phyloP scores from a whole-genome alignment of 2,113 vertebrate species.

The Malurus alboscapulatus region DNA sequence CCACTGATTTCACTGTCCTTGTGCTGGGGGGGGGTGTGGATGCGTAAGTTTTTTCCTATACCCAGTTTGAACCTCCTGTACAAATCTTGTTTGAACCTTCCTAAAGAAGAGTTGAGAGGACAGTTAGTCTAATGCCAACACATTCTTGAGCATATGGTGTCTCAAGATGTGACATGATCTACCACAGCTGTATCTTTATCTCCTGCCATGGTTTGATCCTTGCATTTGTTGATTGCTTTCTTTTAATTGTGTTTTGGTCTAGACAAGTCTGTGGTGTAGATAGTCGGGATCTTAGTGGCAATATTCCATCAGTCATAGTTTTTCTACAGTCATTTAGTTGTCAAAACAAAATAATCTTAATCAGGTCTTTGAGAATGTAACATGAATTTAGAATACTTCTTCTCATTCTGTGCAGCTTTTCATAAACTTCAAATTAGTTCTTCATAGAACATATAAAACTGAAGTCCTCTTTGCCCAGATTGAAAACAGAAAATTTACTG shows the following conservation, averaged over 20 bases:
- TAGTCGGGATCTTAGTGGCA: not conserved
- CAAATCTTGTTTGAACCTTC: not conserved
- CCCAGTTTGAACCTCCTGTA: not conserved
- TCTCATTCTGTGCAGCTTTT: not conserved
- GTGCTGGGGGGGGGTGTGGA: fast-evolving
- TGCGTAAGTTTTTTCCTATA: not conserved
- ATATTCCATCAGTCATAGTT: not conserved
- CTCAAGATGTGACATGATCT: not conserved
- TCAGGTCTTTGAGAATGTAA: not conserved
- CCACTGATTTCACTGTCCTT: not conserved
- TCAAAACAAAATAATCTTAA: not conserved
- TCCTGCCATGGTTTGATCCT: not conserved
- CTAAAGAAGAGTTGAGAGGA: not conserved
- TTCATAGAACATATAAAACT: not conserved
- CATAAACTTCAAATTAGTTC: not conserved
- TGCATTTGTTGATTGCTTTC: not conserved
- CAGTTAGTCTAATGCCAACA: not conserved
- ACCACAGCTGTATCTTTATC: not conserved
- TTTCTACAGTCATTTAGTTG: not conserved
- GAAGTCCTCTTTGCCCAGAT: not conserved
- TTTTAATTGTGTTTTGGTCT: not conserved
- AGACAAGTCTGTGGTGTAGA: not conserved
- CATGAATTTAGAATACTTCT: not conserved
- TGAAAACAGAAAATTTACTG: not conserved
- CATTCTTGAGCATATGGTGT: not conserved